Evolutionary conservation across 2,113 vertebrate genomes (phyloP).

Genomic region (Origma solitaria): DNA sequence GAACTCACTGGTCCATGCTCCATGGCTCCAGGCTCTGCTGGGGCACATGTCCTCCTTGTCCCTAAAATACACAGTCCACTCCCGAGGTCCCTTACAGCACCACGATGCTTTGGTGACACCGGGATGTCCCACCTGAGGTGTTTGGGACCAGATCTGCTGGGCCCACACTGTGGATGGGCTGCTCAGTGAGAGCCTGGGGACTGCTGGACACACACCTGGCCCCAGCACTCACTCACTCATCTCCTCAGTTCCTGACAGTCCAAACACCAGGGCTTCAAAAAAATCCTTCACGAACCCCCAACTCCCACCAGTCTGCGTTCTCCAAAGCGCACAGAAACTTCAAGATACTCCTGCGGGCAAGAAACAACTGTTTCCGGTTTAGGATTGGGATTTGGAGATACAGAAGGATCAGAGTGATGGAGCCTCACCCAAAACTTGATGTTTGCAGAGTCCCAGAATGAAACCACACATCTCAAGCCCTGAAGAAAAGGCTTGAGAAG

Average conservation of each 20-base stretch:
- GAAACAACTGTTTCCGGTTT: not conserved
- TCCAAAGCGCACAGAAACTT: not conserved
- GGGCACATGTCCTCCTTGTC: fast-evolving
- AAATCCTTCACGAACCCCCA: not conserved
- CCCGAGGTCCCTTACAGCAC: not conserved
- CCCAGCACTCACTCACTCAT: not conserved
- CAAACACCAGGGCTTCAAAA: not conserved
- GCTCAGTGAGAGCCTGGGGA: not conserved
- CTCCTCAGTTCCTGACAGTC: not conserved
- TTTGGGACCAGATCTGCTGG: not conserved
- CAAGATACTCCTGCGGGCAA: not conserved
- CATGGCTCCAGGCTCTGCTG: not conserved
- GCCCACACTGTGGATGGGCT: not conserved
- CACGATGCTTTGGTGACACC: not conserved
- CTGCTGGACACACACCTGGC: not conserved
- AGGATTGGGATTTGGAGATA: not conserved
- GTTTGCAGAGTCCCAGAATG: fast-evolving
- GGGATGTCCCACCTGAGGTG: fast-evolving
- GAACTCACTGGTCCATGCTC: not conserved
- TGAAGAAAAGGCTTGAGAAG: not conserved
- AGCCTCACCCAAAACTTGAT: not conserved
- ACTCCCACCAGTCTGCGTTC: not conserved
- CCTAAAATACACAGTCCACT: not conserved
- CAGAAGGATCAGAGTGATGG: not conserved
- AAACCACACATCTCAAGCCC: not conserved